Base-by-base conservation (phyloP, 2,797 vertebrate genomes). In the Gambelia wislizenii region DNA sequence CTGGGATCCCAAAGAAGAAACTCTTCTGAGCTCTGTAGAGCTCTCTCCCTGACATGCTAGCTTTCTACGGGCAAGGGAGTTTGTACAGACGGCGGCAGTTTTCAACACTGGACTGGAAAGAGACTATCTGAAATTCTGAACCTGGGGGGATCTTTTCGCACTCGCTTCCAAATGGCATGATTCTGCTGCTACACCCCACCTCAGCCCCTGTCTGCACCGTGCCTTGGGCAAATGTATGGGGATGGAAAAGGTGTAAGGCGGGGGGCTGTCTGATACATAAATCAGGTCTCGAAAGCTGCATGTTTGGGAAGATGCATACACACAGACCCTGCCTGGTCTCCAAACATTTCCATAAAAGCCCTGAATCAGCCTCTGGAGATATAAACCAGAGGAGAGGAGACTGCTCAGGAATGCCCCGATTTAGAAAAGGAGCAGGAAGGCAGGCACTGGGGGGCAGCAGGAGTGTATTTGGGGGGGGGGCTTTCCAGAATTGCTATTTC, bases 341-440 rank as follows among this genome's bases (percentile, higher is more conserved):
- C 47, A 56, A 59, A 81, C 86, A 81, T 74, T 59, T 16, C 86
- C 86, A 81, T 81, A 87, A 81, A 74, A 87, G 86, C 78, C 52
- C 78, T 56, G 67, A 70, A 25, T 1, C 6, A 12, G 13, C 49
- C 67, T 36, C 30, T 1, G 6, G 16, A 33, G 76, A 56, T 33
- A 49, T 42, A 70, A 80, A 80, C 64, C 64, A 70, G 27, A 42
- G 27, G 4, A 54, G 85, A 49, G 27, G 27, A 67, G 30, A 47
- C 16, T 5, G 4, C 6, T 12, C 30, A 25, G 52, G 69, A 82
- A 82, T 49, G 79, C 20, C 27, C 54, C 4, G 7, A 30, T 74
- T 44, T 72, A 56, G 77, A 12, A 6, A 18, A 74, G 69, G 30
- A 81, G 77, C 47, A 56, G 44, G 47, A 33, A 54, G 13, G 14